Evolutionary conservation across 2,797 vertebrate genomes (phyloP).

Genomic region (Scarus forsteni): DNA sequence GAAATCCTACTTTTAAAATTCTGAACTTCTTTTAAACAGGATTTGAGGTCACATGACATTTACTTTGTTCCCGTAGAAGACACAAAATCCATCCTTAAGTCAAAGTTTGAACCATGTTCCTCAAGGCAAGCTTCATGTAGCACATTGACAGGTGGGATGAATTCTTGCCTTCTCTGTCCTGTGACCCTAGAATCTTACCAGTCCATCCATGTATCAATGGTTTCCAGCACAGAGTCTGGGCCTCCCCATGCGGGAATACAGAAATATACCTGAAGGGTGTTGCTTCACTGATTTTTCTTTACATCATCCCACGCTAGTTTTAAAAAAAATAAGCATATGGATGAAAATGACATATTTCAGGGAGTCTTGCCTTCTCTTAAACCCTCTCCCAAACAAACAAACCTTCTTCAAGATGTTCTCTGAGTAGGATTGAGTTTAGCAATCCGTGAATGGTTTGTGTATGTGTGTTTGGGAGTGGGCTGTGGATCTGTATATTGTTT

Average conservation of each 20-base stretch:
- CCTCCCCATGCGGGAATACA: neutral
- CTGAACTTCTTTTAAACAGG: too few species aligned
- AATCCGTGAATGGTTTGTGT: slow-evolving; percentile 71
- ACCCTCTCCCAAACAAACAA: slow-evolving; percentile 26
- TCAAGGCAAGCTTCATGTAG: too few species aligned
- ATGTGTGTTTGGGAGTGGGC: slow-evolving; percentile 66
- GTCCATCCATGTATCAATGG: too few species aligned
- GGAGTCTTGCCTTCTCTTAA: slow-evolving; percentile 23
- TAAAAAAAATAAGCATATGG: slow-evolving; percentile 4
- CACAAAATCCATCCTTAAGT: too few species aligned
- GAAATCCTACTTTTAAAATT: too few species aligned
- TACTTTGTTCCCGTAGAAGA: too few species aligned
- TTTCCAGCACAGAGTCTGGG: too few species aligned
- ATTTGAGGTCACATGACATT: too few species aligned
- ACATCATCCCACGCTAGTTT: slow-evolving; percentile 19
- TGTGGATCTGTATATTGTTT: slow-evolving; percentile 78
- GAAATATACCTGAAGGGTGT: neutral
- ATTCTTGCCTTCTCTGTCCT: too few species aligned
- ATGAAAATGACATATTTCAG: slow-evolving; percentile 36
- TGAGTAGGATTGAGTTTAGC: slow-evolving; percentile 74
- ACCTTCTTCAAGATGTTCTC: slow-evolving; percentile 10
- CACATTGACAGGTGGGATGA: too few species aligned
- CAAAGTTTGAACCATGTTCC: too few species aligned
- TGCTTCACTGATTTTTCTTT: slow-evolving; percentile 41
- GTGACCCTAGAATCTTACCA: too few species aligned